phyloP scores from a whole-genome alignment of 2,888 invertebrate genomes.

The Leptinotarsa juncta region DNA sequence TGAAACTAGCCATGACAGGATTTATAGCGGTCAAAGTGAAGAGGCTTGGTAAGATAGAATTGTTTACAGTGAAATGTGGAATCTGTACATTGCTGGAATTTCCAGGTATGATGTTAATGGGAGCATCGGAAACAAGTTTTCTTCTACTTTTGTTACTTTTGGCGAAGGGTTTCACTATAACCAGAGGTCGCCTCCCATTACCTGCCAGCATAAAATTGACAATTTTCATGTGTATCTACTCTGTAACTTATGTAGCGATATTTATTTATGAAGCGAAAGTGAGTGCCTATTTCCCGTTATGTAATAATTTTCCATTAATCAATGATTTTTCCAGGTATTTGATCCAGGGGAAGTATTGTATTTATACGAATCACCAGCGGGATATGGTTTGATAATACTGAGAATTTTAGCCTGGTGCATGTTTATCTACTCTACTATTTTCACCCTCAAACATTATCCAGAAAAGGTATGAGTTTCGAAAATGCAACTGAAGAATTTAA shows the following conservation, averaged over 20 bases:
- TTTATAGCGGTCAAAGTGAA: constrained; percentile 68
- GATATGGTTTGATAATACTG: constrained; percentile 82
- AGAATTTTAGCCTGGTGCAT: constrained; percentile 85
- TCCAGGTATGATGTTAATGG: constrained; percentile 78
- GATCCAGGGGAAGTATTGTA: constrained; percentile 93
- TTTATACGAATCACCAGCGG: constrained; percentile 90
- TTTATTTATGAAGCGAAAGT: constrained; percentile 87
- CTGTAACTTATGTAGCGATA: constrained; percentile 78
- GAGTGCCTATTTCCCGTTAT: constrained; percentile 23
- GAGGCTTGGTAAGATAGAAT: constrained; percentile 65
- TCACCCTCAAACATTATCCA: constrained; percentile 86
- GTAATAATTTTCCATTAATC: too few species aligned
- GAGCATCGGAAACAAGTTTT: constrained; percentile 80
- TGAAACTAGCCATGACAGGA: constrained; percentile 83
- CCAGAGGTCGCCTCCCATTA: constrained; percentile 81
- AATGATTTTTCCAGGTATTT: constrained; percentile 73
- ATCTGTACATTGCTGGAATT: constrained; percentile 42
- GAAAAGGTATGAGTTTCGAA: constrained; percentile 72
- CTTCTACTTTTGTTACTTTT: constrained; percentile 83
- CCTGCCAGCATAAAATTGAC: constrained; percentile 81
- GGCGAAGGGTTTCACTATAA: constrained; percentile 92
- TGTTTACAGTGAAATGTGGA: too few species aligned
- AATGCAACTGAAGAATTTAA: not conserved
- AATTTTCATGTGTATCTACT: constrained; percentile 82
- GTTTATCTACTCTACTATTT: constrained; percentile 75